Percentiles rank a stretch among this genome's conserved stretches.
phyloP scores from a whole-genome alignment of 2,888 invertebrate genomes.

The Gasteruption jaculator region DNA sequence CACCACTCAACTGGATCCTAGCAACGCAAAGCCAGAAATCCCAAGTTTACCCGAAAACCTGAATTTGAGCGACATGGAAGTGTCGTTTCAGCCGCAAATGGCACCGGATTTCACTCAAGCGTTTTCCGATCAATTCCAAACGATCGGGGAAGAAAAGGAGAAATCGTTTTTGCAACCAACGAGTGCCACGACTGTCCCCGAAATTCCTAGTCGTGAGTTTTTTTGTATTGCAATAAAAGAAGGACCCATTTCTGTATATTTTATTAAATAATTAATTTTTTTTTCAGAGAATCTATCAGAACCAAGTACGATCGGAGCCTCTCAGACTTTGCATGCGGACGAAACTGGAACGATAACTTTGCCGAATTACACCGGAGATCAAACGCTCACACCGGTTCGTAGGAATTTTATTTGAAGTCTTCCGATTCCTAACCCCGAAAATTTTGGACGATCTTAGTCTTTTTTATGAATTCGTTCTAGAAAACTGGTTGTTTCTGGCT shows the following conservation, averaged over 20 bases:
- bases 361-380: slow-evolving; percentile 42
- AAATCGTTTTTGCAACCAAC: slow-evolving; percentile 27
- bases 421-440: too few relatives aligned
- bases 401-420: slow-evolving; percentile 9
- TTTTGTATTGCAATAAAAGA: slow-evolving; percentile 6
- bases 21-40: slow-evolving; percentile 5
- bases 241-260: neutral
- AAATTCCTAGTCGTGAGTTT: slow-evolving; percentile 30
- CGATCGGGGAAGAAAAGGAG: slow-evolving; percentile 29
- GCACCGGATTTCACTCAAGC: slow-evolving; percentile 32
- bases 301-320: slow-evolving; percentile 30
- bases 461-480: too few relatives aligned
- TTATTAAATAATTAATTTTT: slow-evolving; percentile 16
- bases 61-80: slow-evolving; percentile 26
- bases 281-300: slow-evolving; percentile 33
- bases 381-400: slow-evolving; percentile 45
- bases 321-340: slow-evolving; percentile 47
- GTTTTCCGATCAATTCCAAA: slow-evolving; percentile 34
- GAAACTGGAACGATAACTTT: slow-evolving; percentile 48
- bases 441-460: too few relatives aligned
- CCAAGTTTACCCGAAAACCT: slow-evolving; percentile 27
- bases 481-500: too few relatives aligned
- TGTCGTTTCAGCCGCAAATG: slow-evolving; percentile 36
- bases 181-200: slow-evolving; percentile 15
- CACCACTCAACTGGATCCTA: neutral